These are phyloP conservation scores for Papilio helenus DNA, from an alignment of 1,140 invertebrate genomes.

Conservation along the genomic window DNA sequence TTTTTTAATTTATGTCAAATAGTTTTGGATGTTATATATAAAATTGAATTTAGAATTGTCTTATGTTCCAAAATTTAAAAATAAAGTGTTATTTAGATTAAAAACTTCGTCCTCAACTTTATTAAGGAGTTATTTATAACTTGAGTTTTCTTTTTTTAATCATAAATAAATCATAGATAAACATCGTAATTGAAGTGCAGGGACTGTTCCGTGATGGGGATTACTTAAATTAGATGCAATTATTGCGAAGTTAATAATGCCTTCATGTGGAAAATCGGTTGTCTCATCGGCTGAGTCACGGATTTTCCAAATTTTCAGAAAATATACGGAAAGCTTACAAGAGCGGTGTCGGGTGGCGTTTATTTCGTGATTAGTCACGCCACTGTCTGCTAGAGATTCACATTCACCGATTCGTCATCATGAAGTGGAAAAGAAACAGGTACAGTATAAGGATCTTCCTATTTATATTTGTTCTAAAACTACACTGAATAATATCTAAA, in stretches of 20 bases:
- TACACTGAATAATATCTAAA: too few species aligned
- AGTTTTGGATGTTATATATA: too few species aligned
- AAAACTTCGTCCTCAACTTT: too few species aligned
- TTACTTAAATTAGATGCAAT: constrained; percentile 25
- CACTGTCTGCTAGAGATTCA: constrained; percentile 37
- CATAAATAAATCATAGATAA: neutral
- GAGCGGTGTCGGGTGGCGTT: constrained; percentile 62
- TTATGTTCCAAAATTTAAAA: too few species aligned
- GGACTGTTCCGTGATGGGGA: neutral
- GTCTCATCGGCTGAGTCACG: constrained; percentile 69
- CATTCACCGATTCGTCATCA: constrained; percentile 33
- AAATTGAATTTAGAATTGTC: too few species aligned
- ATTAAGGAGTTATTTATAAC: neutral
- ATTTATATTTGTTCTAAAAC: neutral
- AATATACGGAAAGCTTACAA: constrained; percentile 71
- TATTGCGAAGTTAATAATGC: constrained; percentile 4
- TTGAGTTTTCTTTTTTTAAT: neutral
- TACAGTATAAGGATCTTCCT: neutral
- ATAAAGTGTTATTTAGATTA: too few species aligned
- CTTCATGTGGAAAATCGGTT: constrained; percentile 47
- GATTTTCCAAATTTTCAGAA: constrained; percentile 77
- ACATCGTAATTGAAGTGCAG: constrained; percentile 1
- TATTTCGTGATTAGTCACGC: constrained; percentile 68
- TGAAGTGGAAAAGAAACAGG: constrained; percentile 27
- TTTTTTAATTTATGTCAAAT: constrained; percentile 1